Evolutionary conservation across 2,797 vertebrate genomes (phyloP), one percentile per base, ranked within the genome.

Genomic region (Poeciliopsis infans): DNA sequence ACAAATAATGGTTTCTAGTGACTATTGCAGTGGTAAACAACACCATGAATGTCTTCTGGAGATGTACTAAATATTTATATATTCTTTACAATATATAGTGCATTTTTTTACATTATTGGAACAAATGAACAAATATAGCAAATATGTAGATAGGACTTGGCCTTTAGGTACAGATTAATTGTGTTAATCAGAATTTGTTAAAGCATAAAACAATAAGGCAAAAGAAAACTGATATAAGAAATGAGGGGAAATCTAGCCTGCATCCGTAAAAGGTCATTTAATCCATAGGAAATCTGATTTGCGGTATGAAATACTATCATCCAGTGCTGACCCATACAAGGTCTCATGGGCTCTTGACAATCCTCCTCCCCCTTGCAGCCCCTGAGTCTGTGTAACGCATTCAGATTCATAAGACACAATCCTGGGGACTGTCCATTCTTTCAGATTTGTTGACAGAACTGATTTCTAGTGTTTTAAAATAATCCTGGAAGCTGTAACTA

Each of bases 401-500:
- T 25, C 51, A 71, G 68, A 71, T 71, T 71, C n/a, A 69, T 43
- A 45, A 43, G 36, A 43, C 25, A 12, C 41, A n/a, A 43, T 45
- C 20, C 15, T 25, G 39, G 23, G 4, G 20, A n/a, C 66, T 45
- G 20, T 69, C 66, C 11, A 43, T n/a, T 43, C 39, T 69, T 69
- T 69, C 41, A 69, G 45, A 69, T 69, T 43, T 23, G 23, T 43
- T 43, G 68, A 28, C 39, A 28, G 68, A 71, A 13, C 43, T 45
- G 41, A 71, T 71, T 71, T 46, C 25, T 13, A 70, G 68, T 16
- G 7, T 70, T 70, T 70, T 31, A 70, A 45, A 70, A 70, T 70
- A 70, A 70, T 70, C 68, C 25, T 36, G 68, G 68, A 28, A 28
- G 41, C 43, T 28, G 12, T 16, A 46, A 71, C 41, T 71, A 31